phyloP scores from a whole-genome alignment of 30 jellyfish, hydroid and myxozoan species.

The Hydra vulgaris region DNA sequence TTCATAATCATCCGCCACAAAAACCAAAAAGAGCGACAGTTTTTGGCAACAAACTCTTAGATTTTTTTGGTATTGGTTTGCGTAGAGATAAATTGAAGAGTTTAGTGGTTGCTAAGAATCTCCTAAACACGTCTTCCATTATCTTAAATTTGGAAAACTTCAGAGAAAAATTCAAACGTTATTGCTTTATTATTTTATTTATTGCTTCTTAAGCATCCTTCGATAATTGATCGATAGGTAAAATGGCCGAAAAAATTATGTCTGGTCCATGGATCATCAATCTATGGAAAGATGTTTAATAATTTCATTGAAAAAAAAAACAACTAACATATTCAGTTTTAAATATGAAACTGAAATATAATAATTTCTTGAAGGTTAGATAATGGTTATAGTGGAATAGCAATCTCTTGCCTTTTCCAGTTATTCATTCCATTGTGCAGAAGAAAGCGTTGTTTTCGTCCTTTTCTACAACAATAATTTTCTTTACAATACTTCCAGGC shows the following conservation, averaged over 20 bases:
- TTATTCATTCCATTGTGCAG: too few relatives aligned
- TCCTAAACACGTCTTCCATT: neutral
- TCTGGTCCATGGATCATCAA: neutral
- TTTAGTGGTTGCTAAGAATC: neutral
- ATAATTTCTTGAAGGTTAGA: too few relatives aligned
- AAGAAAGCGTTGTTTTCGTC: too few relatives aligned
- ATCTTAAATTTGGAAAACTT: neutral
- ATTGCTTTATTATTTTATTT: neutral
- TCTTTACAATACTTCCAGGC: too few relatives aligned
- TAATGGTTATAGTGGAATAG: too few relatives aligned
- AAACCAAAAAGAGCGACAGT: neutral
- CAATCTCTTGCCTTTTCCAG: too few relatives aligned
- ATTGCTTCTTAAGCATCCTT: neutral
- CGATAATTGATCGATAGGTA: neutral
- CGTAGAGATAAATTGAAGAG: neutral
- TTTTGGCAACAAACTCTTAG: neutral
- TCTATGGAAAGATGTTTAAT: too few relatives aligned
- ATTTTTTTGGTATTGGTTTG: neutral
- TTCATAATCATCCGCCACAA: neutral
- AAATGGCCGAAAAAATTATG: neutral
- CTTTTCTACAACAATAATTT: too few relatives aligned
- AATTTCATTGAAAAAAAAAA: too few relatives aligned
- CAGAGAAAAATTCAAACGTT: neutral
- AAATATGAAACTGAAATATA: too few relatives aligned
- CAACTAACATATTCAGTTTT: too few relatives aligned